Evolutionary conservation across 1,140 invertebrate species (phyloP), one percentile per base, ranked within the genome.

Genomic region (Panonychus citri): DNA sequence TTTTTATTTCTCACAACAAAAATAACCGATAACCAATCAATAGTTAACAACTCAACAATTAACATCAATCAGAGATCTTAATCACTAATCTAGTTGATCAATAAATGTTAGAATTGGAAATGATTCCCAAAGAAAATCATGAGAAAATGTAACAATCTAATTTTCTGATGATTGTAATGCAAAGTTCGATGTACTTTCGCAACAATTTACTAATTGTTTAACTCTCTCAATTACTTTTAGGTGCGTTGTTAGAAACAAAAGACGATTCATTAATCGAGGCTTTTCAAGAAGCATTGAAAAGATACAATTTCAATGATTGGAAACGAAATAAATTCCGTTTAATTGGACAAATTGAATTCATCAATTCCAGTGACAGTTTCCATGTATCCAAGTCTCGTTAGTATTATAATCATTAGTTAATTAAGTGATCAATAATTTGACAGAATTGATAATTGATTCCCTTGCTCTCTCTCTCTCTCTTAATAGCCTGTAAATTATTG

Each of bases 281-380:
- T 34, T 90, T 91, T 67, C 76, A 81, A 55, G 84, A 88, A 69
- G 86, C 86, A 2, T 82, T 88, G 17, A 84, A 89, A 64, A 78
- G 83, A 64, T 83, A 90, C 64, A 91, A 90, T 70, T 76, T 26
- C 82, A 87, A 67, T 73, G 81, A 57, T 76, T 79, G 27, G 79
- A 88, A 53, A 70, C 90, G 61, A 13, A 46, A 46, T 21, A 74
- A 82, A 60, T 85, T 84, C 15, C 80, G 81, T 61, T 72, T 91
- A 50, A 77, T 79, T 48, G 82, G 82, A 8, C 81, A 85, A 71
- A 82, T 89, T 54, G 84, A 88, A 68, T 78, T 78, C 62, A 81
- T 89, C 64, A 24, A 52, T 8, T 80, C 83, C 2, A 81, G 85
- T 64, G 85, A 90, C 69, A 87, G 83, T 67, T 89, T 89, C 66